A percentile compares a stretch with the other conserved stretches of the same genome.
These are phyloP conservation scores for Spondyliosoma cantharus DNA, from an alignment of 2,797 vertebrate genomes.

Conservation along the genomic window DNA sequence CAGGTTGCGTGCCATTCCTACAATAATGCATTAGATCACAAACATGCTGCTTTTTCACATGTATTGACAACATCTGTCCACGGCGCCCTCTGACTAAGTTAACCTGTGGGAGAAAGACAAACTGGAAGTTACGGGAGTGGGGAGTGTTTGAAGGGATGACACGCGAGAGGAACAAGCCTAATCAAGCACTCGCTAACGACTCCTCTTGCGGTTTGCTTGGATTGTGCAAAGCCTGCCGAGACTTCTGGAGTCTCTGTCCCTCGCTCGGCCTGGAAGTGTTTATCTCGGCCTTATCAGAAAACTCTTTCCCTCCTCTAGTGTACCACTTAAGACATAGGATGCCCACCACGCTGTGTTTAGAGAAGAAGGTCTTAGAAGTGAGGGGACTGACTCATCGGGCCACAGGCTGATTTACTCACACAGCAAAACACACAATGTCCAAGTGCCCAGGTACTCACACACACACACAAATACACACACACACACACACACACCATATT, in stretches of 20 bases:
- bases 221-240: slow-evolving; percentile 6
- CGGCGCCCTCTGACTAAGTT: slow-evolving; percentile 32
- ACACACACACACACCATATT: slow-evolving; percentile 59
- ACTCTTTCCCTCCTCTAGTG: slow-evolving; percentile 58
- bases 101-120: slow-evolving; percentile 46
- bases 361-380: slow-evolving; percentile 41
- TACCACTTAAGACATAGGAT: slow-evolving; percentile 52
- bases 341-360: slow-evolving; percentile 60
- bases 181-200: background rate
- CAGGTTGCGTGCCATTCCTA: slow-evolving; percentile 16
- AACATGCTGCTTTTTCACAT: slow-evolving; percentile 4
- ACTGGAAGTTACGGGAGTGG: background rate
- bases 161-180: background rate
- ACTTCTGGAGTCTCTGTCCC: slow-evolving; percentile 9
- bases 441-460: slow-evolving; percentile 62
- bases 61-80: background rate
- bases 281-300: slow-evolving; percentile 46
- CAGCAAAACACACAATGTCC: slow-evolving; percentile 35
- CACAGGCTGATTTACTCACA: slow-evolving; percentile 46
- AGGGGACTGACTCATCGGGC: slow-evolving; percentile 55
- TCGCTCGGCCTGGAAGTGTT: too few species aligned
- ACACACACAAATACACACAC: slow-evolving; percentile 57
- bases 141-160: slow-evolving; percentile 27
- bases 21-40: slow-evolving; percentile 25
- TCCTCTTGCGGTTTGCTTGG: slow-evolving; percentile 1